These are phyloP conservation scores for Vultur gryphus DNA, from an alignment of 2,797 vertebrate species.

Conservation along the genomic window DNA sequence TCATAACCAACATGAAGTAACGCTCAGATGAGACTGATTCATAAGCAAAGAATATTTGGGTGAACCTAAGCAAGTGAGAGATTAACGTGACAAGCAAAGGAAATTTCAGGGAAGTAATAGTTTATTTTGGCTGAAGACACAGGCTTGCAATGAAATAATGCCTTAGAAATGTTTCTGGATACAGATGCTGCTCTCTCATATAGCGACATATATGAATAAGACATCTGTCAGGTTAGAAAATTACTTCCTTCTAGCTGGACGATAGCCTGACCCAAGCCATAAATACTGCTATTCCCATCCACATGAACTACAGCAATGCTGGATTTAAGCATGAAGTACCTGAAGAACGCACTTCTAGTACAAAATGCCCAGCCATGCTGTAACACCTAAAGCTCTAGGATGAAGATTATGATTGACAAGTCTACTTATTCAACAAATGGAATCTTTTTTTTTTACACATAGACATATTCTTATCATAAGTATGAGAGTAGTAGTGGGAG, in stretches of 20 bases:
- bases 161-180: neutral
- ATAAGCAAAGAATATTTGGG: neutral
- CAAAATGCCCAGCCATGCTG: neutral
- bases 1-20: neutral
- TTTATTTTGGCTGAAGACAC: neutral
- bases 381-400: neutral
- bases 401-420: neutral
- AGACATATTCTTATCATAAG: neutral
- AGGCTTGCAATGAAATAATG: neutral
- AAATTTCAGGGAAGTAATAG: neutral
- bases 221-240: neutral
- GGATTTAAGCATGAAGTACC: neutral
- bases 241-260: neutral
- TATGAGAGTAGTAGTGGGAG: neutral
- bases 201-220: neutral
- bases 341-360: neutral
- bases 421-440: neutral
- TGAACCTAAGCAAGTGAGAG: neutral
- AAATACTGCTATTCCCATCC: neutral
- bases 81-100: neutral
- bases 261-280: neutral
- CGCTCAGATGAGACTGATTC: neutral
- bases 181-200: neutral
- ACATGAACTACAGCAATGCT: neutral
- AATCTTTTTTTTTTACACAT: neutral